Evolutionary conservation across 2,113 vertebrate genomes (phyloP).

Genomic region (Aviceda subcristata): DNA sequence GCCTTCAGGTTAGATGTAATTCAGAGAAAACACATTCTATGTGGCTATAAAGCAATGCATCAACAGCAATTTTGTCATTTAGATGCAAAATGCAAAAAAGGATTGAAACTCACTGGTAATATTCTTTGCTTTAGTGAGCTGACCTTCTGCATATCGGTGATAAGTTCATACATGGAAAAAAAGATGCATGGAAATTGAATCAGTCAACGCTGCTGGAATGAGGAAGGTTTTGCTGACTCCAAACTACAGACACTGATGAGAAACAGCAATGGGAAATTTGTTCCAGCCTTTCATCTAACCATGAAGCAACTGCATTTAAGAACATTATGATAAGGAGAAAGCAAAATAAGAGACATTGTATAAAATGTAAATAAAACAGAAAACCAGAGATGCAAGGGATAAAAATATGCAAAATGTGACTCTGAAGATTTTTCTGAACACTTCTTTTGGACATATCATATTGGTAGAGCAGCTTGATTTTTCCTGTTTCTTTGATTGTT

Average conservation of each 20-base stretch:
- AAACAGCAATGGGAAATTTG: conserved; percentile 26
- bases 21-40: not conserved
- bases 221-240: conserved; percentile 27
- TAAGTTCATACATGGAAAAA: conserved; percentile 12
- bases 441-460: not conserved
- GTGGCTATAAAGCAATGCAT: not conserved
- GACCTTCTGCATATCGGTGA: conserved; percentile 22
- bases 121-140: not conserved
- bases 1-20: not conserved
- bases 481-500: not conserved
- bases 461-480: not conserved
- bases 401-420: conserved; percentile 23
- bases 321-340: not conserved
- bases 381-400: not conserved
- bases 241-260: not conserved
- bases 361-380: conserved; percentile 39
- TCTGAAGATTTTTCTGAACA: not conserved
- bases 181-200: conserved; percentile 20
- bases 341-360: not conserved
- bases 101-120: not conserved
- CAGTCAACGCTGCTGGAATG: not conserved
- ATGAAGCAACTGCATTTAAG: conserved; percentile 1
- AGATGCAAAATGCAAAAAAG: not conserved
- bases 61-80: not conserved
- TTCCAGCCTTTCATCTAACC: conserved; percentile 17